Percentiles rank a stretch among this genome's conserved stretches.
These are phyloP conservation scores for Cataglyphis cursor DNA, from an alignment of 2,888 invertebrate genomes.

Conservation along the genomic window DNA sequence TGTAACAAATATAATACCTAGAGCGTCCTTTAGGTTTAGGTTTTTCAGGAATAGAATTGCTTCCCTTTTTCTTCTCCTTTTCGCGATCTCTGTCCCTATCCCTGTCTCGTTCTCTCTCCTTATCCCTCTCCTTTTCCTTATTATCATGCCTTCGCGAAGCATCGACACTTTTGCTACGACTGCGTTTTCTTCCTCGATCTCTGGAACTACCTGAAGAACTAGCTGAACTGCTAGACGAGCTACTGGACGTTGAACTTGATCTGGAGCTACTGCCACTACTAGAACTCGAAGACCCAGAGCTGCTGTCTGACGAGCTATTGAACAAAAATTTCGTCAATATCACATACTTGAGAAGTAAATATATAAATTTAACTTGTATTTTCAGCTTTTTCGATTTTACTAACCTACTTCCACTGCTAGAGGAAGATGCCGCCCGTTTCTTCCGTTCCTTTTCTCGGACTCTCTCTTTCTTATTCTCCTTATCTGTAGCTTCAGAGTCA, in stretches of 20 bases:
- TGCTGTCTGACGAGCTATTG: constrained; percentile 92
- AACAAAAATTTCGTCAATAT: constrained; percentile 37
- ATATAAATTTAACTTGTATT: not conserved
- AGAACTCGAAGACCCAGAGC: constrained; percentile 89
- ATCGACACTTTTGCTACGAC: constrained; percentile 85
- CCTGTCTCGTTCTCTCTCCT: constrained; percentile 86
- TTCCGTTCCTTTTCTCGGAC: constrained; percentile 89
- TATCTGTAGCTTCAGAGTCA: constrained; percentile 90
- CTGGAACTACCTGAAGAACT: constrained; percentile 88
- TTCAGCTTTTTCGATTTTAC: not conserved
- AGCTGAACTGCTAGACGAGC: constrained; percentile 93
- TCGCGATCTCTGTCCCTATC: constrained; percentile 85
- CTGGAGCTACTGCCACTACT: constrained; percentile 87
- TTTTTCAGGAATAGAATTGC: constrained; percentile 83
- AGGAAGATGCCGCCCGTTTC: constrained; percentile 92
- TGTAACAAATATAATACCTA: constrained; percentile 56
- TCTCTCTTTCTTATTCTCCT: constrained; percentile 91
- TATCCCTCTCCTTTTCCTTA: constrained; percentile 87
- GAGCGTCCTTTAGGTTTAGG: constrained; percentile 85
- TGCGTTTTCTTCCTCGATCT: constrained; percentile 89
- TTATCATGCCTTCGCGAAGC: constrained; percentile 86
- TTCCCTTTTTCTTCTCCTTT: constrained; percentile 84
- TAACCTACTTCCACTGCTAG: constrained; percentile 93
- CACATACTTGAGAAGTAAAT: not conserved
- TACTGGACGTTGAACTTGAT: constrained; percentile 93